phyloP scores from a whole-genome alignment of 2,113 vertebrate species.

The Paratilapia polleni region DNA sequence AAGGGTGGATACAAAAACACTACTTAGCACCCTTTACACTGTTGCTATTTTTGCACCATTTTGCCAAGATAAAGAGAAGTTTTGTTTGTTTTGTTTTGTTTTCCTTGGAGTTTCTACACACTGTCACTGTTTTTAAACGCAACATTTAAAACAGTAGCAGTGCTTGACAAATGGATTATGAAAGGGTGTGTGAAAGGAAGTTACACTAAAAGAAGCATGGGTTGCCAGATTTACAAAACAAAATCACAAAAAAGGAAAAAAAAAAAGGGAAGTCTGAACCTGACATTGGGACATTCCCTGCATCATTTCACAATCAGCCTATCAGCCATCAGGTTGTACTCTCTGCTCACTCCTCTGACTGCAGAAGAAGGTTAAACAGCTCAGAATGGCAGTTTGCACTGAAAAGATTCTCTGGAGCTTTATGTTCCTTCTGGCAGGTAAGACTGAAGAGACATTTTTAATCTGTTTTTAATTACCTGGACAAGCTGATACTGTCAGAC shows the following conservation, averaged over 20 bases:
- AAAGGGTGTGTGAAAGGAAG: not conserved
- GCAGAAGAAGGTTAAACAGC: not conserved
- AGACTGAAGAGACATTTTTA: not conserved
- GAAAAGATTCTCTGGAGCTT: not conserved
- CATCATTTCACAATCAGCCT: not conserved
- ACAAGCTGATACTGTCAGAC: not conserved
- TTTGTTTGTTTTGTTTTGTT: too few relatives aligned
- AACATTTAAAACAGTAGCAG: not conserved
- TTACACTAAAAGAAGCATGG: not conserved
- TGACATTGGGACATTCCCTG: not conserved
- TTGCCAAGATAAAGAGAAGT: too few relatives aligned
- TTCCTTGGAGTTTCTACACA: not conserved
- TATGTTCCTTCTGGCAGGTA: constrained; percentile 10
- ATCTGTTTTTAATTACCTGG: not conserved
- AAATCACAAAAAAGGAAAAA: not conserved
- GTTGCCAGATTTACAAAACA: not conserved
- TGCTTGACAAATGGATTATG: not conserved
- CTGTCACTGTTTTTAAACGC: not conserved
- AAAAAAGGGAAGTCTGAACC: not conserved
- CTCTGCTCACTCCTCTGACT: not conserved
- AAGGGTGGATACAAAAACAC: not conserved
- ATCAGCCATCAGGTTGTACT: not conserved
- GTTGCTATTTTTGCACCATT: too few relatives aligned
- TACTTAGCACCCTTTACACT: not conserved
- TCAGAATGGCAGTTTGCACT: not conserved